Evolutionary conservation across 2,888 invertebrate genomes (phyloP), one percentile per base, ranked within the genome.

Genomic region (Peribatodes rhomboidaria): DNA sequence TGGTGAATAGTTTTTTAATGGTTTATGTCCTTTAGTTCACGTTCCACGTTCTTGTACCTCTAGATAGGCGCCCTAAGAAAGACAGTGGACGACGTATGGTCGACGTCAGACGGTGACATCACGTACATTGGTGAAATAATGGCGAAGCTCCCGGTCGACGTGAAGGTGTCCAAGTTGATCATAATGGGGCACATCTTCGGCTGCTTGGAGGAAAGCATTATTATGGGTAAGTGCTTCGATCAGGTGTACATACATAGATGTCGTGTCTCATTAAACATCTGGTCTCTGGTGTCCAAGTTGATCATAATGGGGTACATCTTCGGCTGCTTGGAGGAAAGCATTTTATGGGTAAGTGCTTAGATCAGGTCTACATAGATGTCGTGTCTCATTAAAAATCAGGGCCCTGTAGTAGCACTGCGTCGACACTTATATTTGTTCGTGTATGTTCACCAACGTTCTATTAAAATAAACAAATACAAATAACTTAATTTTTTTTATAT

Each of bases 241-340:
- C n/a, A n/a, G n/a, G n/a, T n/a, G n/a, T n/a, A n/a, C n/a, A n/a
- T n/a, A n/a, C n/a, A n/a, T n/a, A n/a, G n/a, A n/a, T n/a, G n/a
- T n/a, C n/a, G n/a, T n/a, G n/a, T n/a, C n/a, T n/a, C n/a, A n/a
- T n/a, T n/a, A n/a, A n/a, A n/a, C n/a, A n/a, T n/a, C n/a, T n/a
- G n/a, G n/a, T n/a, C n/a, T n/a, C n/a, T n/a, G 61, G 87, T 98
- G 4, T 95, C 97, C 10, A 98, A 98, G 79, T 90, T 99, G 11
- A 97, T 99, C 62, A 93, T 98, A 64, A 89, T 99, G 2, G 99
- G 99, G 0, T 95, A 98, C 79, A 95, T 97, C 55, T 98, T 97
- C 79, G 97, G 97, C 59, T 95, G 97, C 44, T 87, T 99, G 9
- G 96, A 97, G 10, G 98, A 99, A 68, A 93, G 96, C 16, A 94